Conservation (phyloP, 1,140 invertebrate genomes). For the Pemphigus obesinymphae region DNA sequence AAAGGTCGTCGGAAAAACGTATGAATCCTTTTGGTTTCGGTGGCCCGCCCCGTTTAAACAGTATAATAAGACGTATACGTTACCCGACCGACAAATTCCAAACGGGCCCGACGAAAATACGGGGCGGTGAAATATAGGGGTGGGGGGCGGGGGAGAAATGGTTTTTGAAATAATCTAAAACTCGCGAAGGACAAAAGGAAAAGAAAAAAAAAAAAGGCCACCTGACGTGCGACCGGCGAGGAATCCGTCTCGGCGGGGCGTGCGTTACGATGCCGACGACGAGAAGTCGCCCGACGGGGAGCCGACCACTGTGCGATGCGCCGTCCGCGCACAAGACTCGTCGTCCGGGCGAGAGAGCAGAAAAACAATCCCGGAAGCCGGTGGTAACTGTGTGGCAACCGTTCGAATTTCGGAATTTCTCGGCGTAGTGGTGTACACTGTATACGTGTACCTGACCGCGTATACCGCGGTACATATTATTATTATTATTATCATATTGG, state of each 20-base stretch:
- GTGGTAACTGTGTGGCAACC: too few relatives aligned
- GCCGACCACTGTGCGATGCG: neutral
- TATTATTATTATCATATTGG: neutral
- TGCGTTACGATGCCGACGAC: neutral
- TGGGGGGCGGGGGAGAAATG: too few relatives aligned
- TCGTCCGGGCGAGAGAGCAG: neutral
- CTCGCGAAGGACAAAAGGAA: neutral
- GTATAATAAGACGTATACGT: too few relatives aligned
- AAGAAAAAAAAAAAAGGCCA: neutral
- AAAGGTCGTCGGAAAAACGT: neutral
- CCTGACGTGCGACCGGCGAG: neutral
- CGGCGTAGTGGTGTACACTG: too few relatives aligned
- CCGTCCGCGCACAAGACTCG: too few relatives aligned
- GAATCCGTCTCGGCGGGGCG: neutral
- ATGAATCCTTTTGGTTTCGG: too few relatives aligned
- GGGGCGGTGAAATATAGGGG: too few relatives aligned
- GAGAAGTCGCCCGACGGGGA: neutral
- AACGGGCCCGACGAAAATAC: neutral
- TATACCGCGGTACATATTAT: neutral
- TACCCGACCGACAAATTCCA: neutral
- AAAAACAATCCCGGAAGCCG: too few relatives aligned
- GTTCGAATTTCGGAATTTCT: too few relatives aligned
- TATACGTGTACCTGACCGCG: neutral
- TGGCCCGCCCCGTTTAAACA: too few relatives aligned
- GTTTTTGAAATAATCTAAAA: too few relatives aligned